Evolutionary conservation across 2,888 invertebrate genomes (phyloP), one percentile per base, ranked within the genome.

Genomic region (Ecdyonurus torrentis): DNA sequence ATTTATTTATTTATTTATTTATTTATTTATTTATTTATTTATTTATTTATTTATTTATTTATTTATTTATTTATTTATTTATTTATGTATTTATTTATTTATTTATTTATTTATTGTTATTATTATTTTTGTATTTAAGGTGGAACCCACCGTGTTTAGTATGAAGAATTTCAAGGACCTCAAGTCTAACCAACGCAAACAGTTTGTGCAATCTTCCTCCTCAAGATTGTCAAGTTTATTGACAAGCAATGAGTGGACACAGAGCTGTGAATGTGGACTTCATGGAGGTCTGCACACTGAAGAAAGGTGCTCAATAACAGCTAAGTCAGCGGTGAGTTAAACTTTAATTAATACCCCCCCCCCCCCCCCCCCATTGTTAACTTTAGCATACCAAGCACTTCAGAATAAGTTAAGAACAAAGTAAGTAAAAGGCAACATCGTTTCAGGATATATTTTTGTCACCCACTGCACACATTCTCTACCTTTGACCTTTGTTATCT

Each of bases 151-250:
- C n/a, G 55, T 55, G n/a, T 85, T 87, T 75, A 83, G 84, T 5
- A 74, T 81, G 1, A 76, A 77, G 65, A 83, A 82, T 74, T 84
- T 82, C 78, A 66, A 76, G 62, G 74, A 74, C n/a, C 52, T 64
- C 1, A 80, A 81, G 69, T 74, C 79, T 0, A 79, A 76, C 15
- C 80, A 81, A 66, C 81, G 79, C 74, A 83, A 84, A 72, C 80
- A 81, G 72, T 85, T 78, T 75, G 67, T 83, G 24, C 79, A 80
- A 69, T 76, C 83, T 2, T 69, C 70, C 2, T 72, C 74, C 1
- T 71, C 71, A 64, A 71, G 71, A 65, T 69, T 77, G 60, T 72
- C 69, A 25, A 72, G 73, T 23, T 70, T 71, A 50, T 68, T 75
- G 23, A 67, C 68, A n/a, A 68, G 68, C 18, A 58, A 68, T 19